Percentiles rank a stretch among this genome's conserved stretches.
Conservation (phyloP, 2,888 invertebrate genomes). For the Dasysyrphus albostriatus region DNA sequence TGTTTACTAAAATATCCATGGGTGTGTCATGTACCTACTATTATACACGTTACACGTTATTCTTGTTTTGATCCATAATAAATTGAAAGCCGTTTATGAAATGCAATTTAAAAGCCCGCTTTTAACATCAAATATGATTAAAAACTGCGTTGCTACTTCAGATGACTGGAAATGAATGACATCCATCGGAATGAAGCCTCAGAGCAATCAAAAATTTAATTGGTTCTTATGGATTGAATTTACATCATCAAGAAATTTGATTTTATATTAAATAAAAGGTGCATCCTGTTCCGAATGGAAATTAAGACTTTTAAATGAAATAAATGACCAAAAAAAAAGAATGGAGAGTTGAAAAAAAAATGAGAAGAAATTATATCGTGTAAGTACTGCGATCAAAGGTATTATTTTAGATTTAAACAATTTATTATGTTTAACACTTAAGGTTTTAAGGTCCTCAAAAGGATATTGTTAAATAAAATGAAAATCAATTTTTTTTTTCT, state of each 20-base stretch:
- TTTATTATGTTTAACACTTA: no score
- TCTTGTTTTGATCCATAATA: not conserved
- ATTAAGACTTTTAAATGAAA: not conserved
- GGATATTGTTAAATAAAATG: no score
- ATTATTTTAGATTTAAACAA: no score
- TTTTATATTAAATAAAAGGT: not conserved
- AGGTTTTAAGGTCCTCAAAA: no score
- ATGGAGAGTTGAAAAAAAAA: not conserved
- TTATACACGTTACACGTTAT: not conserved
- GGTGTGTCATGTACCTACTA: no score
- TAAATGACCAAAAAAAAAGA: not conserved
- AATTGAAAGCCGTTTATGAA: not conserved
- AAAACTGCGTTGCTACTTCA: not conserved
- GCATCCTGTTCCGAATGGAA: constrained; percentile 1
- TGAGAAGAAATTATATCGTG: not conserved
- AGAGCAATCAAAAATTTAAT: constrained; percentile 39
- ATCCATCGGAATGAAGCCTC: not conserved
- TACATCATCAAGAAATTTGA: not conserved
- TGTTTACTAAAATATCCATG: not conserved
- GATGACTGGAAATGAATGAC: not conserved
- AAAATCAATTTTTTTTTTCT: no score
- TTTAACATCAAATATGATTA: constrained; percentile 42
- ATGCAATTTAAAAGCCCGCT: constrained; percentile 16
- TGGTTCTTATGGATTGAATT: constrained; percentile 24
- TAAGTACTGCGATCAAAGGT: no score